Evolutionary conservation across 2,888 invertebrate species (phyloP).

Genomic region (Spicauda simplicius): DNA sequence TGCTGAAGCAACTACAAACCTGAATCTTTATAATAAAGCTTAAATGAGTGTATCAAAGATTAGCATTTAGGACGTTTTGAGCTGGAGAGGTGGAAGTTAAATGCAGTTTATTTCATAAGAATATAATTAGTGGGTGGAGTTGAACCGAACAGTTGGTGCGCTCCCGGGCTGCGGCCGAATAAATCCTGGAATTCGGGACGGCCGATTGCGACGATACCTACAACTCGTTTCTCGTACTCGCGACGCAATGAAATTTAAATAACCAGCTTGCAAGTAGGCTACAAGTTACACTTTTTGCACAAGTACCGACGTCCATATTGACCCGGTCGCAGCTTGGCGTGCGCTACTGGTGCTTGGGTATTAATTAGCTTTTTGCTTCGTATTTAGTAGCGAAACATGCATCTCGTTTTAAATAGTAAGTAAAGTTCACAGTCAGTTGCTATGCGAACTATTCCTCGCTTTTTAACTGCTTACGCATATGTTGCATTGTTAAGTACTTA

Average conservation of each 20-base stretch:
- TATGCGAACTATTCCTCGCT: constrained; percentile 7
- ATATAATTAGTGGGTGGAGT: constrained; percentile 84
- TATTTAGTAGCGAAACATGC: constrained; percentile 21
- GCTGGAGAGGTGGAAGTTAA: constrained; percentile 56
- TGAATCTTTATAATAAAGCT: not conserved
- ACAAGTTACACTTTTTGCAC: constrained; percentile 16
- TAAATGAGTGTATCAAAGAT: not conserved
- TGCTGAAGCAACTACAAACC: constrained; percentile 2
- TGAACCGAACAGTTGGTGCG: constrained; percentile 69
- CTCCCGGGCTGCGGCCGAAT: constrained; percentile 50
- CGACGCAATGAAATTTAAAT: constrained; percentile 14
- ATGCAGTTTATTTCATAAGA: constrained; percentile 82
- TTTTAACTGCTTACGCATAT: not conserved
- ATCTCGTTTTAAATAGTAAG: constrained; percentile 14
- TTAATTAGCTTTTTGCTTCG: constrained; percentile 20
- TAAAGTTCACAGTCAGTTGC: constrained; percentile 3
- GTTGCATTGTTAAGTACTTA: not conserved
- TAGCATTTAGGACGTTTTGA: constrained; percentile 43
- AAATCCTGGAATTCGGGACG: constrained; percentile 52
- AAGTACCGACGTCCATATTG: not conserved
- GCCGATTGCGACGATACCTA: constrained; percentile 7
- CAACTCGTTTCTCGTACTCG: constrained; percentile 2
- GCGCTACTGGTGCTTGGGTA: constrained; percentile 19
- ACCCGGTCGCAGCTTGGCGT: constrained; percentile 20
- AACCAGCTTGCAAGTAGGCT: constrained; percentile 18